Evolutionary conservation across 2,888 invertebrate species (phyloP).

Genomic region (Caenorhabditis sp.): DNA sequence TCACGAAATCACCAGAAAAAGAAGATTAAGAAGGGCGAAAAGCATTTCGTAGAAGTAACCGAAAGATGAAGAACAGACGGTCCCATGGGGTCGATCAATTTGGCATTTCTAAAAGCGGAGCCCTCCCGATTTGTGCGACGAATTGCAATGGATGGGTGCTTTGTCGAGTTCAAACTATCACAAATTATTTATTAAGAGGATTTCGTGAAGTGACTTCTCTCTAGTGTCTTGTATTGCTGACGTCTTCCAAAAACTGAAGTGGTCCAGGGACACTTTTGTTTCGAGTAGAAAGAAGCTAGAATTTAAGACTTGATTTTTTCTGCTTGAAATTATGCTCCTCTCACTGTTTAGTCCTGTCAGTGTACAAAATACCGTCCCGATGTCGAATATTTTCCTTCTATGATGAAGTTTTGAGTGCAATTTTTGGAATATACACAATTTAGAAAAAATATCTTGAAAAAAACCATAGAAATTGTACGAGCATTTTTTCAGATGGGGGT

Average conservation of each 20-base stretch:
- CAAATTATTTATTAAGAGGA: slow-evolving; percentile 45
- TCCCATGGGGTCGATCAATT: slow-evolving; percentile 65
- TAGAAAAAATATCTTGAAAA: too few relatives aligned
- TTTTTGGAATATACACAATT: too few relatives aligned
- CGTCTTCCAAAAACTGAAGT: neutral
- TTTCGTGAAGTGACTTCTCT: slow-evolving; percentile 13
- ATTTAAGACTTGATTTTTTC: too few relatives aligned
- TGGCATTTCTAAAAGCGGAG: slow-evolving; percentile 47
- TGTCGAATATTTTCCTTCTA: too few relatives aligned
- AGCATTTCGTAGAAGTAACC: slow-evolving; percentile 19
- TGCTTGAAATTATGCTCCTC: too few relatives aligned
- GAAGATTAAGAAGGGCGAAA: slow-evolving; percentile 30
- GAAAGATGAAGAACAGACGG: slow-evolving; percentile 9
- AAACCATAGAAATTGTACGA: too few relatives aligned
- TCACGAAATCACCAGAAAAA: slow-evolving; percentile 23
- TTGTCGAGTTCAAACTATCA: slow-evolving; percentile 32
- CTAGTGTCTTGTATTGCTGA: neutral
- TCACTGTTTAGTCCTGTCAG: too few relatives aligned
- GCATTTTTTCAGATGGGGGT: too few relatives aligned
- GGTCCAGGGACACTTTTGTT: too few relatives aligned
- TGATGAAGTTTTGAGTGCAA: too few relatives aligned
- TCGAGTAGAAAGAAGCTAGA: too few relatives aligned
- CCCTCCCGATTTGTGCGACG: slow-evolving; percentile 33
- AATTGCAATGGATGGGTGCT: slow-evolving; percentile 10
- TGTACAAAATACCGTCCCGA: too few relatives aligned